phyloP scores from a whole-genome alignment of 2,113 vertebrate species.

The Boulengeromyrus knoepffleri region DNA sequence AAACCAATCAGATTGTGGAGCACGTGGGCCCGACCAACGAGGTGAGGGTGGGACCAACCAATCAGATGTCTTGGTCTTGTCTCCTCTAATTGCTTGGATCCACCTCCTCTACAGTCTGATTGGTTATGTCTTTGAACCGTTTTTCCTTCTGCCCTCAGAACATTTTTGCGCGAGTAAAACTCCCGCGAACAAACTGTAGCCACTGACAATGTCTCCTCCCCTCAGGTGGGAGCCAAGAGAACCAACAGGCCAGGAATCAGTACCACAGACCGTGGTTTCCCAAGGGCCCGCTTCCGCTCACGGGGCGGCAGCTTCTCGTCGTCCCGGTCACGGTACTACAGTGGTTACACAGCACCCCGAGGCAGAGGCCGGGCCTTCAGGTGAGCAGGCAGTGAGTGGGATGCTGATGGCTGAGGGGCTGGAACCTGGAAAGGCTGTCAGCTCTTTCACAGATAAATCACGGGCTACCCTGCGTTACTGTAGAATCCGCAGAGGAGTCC shows the following conservation, averaged over 20 bases:
- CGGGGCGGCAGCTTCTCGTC: conserved; percentile 72
- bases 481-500: neutral
- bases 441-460: neutral
- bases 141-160: neutral
- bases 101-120: neutral
- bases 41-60: no score
- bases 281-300: conserved; percentile 76
- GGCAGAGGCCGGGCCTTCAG: conserved; percentile 89
- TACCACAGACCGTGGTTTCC: conserved; percentile 88
- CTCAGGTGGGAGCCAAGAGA: conserved; percentile 82
- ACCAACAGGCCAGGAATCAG: conserved; percentile 93
- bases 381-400: conserved; percentile 51
- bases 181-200: neutral
- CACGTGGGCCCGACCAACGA: neutral
- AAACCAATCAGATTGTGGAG: neutral
- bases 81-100: no score
- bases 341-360: conserved; percentile 80
- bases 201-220: neutral
- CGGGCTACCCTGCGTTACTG: neutral
- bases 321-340: conserved; percentile 81
- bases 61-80: no score
- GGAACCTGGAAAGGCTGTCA: neutral
- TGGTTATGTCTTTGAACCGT: no score
- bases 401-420: neutral
- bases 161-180: neutral